These are phyloP conservation scores for Phenganax stokvisi DNA, from an alignment of 92 coral and sea anemone genomes.

Conservation along the genomic window DNA sequence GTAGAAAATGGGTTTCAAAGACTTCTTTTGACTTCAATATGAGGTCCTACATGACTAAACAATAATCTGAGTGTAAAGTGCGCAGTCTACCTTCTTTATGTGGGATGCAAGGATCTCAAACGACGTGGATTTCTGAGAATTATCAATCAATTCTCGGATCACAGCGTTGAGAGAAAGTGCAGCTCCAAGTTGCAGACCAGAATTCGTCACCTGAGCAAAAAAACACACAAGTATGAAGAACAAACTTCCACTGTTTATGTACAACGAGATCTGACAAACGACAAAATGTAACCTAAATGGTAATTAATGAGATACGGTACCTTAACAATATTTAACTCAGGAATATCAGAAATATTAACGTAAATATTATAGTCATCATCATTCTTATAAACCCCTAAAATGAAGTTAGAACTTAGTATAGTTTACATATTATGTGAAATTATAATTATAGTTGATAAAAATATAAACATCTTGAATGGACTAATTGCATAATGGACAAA, in stretches of 20 bases:
- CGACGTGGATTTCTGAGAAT: constrained; percentile 46
- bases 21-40: too few relatives aligned
- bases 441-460: background rate
- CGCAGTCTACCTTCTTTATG: constrained; percentile 55
- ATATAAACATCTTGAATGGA: background rate
- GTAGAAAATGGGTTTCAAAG: too few relatives aligned
- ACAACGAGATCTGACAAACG: too few relatives aligned
- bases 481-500: too few relatives aligned
- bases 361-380: constrained; percentile 61
- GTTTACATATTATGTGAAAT: too few relatives aligned
- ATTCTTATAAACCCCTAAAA: constrained; percentile 65
- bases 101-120: constrained; percentile 68
- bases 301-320: constrained; percentile 19
- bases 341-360: constrained; percentile 55
- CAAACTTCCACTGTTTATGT: too few relatives aligned
- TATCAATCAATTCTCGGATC: constrained; percentile 49
- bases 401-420: background rate
- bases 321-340: constrained; percentile 56
- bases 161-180: constrained; percentile 60
- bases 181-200: constrained; percentile 59
- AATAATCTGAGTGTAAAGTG: too few relatives aligned
- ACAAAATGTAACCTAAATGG: background rate
- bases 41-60: too few relatives aligned
- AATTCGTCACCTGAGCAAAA: constrained; percentile 32
- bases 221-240: background rate